Base-by-base conservation (phyloP, 2,888 invertebrate species). In the Nasonia oneida region DNA sequence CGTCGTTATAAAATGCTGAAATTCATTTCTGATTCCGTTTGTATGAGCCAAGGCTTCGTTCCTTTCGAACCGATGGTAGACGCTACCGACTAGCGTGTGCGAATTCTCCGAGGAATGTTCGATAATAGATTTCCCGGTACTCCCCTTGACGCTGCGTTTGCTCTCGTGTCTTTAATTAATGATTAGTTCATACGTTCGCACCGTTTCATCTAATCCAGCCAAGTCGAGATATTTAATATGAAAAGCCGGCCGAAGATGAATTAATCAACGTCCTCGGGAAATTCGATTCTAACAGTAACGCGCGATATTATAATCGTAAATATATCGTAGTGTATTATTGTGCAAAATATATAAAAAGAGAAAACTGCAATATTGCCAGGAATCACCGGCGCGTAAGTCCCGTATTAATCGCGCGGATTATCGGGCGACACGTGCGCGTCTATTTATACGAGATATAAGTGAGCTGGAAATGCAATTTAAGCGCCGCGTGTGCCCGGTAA, bases 361-460 rank as follows among this genome's bases (percentile, higher is more conserved):
- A 74, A 4, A 76, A 57, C 18, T 76, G 33, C 57, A 33, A 12
- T 12, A 53, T 77, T 23, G 5, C 12, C 64, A 53, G 1, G n/a
- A 50, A 70, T 50, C 47, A 15, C 47, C n/a, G 12, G 3, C 29
- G 70, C 33, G 50, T 70, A 29, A 80, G 53, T 74, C 33, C 29
- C 61, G 42, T 47, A 73, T 74, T 74, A 81, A 81, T 74, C 57
- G 18, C 42, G 1, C 0, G 23, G 61, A 81, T 81, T 57, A 81
- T 71, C 39, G 15, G 14, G 29, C 29, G 47, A 67, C 64, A 67
- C 47, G 47, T 67, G 53, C 15, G 57, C 42, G 47, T 53, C 39
- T 81, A 73, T 71, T 81, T n/a, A 61, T 47, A 61, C 23, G 47
- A 73, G 39, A 81, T 81, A 81, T 81, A 57, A 81, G 74, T 23